Percentiles rank a stretch among this genome's conserved stretches.
Evolutionary conservation across 2,888 invertebrate genomes (phyloP).

Genomic region (Galeopsomyia nigrocyanea): DNA sequence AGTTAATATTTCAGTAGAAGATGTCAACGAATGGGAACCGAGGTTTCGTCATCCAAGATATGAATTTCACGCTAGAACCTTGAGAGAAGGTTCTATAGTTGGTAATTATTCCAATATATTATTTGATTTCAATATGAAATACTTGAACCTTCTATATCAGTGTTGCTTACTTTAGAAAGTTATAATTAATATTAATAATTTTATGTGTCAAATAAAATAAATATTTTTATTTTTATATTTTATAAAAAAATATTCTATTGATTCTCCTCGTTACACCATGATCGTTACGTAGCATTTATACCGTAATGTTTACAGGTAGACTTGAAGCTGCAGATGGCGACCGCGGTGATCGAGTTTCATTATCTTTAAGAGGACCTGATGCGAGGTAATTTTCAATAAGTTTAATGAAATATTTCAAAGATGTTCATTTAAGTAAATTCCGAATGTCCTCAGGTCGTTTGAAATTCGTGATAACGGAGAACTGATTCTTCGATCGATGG

Average conservation of each 20-base stretch:
- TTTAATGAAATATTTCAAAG: constrained; percentile 2
- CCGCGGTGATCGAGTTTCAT: constrained; percentile 78
- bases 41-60: constrained; percentile 89
- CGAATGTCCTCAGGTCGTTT: constrained; percentile 72
- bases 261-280: no score
- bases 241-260: no score
- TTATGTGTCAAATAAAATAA: no score
- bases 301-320: constrained; percentile 70
- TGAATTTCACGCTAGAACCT: constrained; percentile 75
- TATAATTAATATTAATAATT: no score
- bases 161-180: no score
- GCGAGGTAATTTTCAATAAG: constrained; percentile 70
- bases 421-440: not conserved
- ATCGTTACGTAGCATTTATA: not conserved
- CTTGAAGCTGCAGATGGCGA: constrained; percentile 93
- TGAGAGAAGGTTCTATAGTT: constrained; percentile 63
- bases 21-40: constrained; percentile 95
- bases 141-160: no score
- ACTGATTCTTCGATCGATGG: constrained; percentile 69
- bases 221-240: no score
- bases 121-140: not conserved
- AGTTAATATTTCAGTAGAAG: constrained; percentile 84
- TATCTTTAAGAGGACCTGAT: constrained; percentile 81
- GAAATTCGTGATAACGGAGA: constrained; percentile 78
- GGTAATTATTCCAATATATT: constrained; percentile 53